Evolutionary conservation across 2,113 vertebrate species (phyloP).

Genomic region (Leuciscus idus): DNA sequence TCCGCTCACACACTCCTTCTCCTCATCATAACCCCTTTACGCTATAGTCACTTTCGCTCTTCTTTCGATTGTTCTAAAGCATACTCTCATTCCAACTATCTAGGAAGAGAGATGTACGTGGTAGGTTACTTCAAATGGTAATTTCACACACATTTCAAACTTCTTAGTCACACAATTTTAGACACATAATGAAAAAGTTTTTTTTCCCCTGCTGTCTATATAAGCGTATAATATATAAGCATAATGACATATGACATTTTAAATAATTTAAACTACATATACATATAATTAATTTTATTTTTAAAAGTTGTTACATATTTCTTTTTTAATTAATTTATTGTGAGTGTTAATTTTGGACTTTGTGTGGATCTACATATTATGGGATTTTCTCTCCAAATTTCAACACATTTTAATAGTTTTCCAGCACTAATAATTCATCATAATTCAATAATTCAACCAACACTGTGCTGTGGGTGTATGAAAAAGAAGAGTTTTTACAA

Average conservation of each 20-base stretch:
- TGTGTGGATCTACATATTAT: too few species aligned
- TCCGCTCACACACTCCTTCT: constrained; percentile 14
- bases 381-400: too few species aligned
- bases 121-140: not conserved
- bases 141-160: not conserved
- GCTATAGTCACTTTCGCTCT: not conserved
- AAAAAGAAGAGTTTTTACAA: not conserved
- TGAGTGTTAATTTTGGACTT: too few species aligned
- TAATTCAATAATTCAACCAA: not conserved
- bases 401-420: too few species aligned
- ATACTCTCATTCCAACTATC: not conserved
- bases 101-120: not conserved
- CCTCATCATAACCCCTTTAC: not conserved
- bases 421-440: too few species aligned
- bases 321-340: too few species aligned
- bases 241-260: too few species aligned
- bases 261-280: too few species aligned
- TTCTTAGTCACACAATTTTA: not conserved
- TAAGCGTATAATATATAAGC: too few species aligned
- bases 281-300: too few species aligned
- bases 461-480: not conserved
- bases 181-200: not conserved
- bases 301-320: too few species aligned
- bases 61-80: not conserved
- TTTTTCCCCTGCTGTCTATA: not conserved